These are phyloP conservation scores for Aromia moschata DNA, from an alignment of 2,888 invertebrate genomes.

Conservation along the genomic window DNA sequence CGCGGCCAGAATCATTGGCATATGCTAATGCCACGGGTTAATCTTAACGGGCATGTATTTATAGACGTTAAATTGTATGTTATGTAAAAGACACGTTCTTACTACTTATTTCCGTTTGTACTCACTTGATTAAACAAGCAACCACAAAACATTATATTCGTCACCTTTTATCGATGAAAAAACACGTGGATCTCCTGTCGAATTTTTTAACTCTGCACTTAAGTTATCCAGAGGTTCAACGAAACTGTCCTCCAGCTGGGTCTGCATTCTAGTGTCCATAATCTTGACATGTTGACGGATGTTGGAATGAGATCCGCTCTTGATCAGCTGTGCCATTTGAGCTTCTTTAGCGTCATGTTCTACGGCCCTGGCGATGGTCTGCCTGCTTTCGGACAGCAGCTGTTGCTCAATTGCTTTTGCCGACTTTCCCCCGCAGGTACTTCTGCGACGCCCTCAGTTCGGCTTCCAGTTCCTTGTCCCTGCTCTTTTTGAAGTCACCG, in stretches of 20 bases:
- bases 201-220: constrained; percentile 72
- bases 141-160: constrained; percentile 40
- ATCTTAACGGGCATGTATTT: constrained; percentile 32
- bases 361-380: constrained; percentile 64
- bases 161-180: constrained; percentile 75
- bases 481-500: constrained; percentile 63
- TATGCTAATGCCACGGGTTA: constrained; percentile 12
- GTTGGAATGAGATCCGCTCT: constrained; percentile 43
- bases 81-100: constrained; percentile 23
- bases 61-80: constrained; percentile 33
- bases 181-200: constrained; percentile 69
- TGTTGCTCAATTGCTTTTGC: constrained; percentile 69
- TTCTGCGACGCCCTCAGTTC: constrained; percentile 63
- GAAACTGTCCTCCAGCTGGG: constrained; percentile 67
- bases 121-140: constrained; percentile 40
- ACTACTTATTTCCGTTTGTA: constrained; percentile 31
- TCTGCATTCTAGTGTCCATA: constrained; percentile 61
- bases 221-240: constrained; percentile 69
- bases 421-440: constrained; percentile 64
- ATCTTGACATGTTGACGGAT: constrained; percentile 56
- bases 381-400: constrained; percentile 69
- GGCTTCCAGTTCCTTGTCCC: constrained; percentile 61
- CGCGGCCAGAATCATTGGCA: constrained; percentile 5
- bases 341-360: constrained; percentile 59
- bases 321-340: constrained; percentile 50